A percentile compares a stretch with the other conserved stretches of the same genome.
Evolutionary conservation across 2,888 invertebrate species (phyloP).

Genomic region (Cepaea hortensis): DNA sequence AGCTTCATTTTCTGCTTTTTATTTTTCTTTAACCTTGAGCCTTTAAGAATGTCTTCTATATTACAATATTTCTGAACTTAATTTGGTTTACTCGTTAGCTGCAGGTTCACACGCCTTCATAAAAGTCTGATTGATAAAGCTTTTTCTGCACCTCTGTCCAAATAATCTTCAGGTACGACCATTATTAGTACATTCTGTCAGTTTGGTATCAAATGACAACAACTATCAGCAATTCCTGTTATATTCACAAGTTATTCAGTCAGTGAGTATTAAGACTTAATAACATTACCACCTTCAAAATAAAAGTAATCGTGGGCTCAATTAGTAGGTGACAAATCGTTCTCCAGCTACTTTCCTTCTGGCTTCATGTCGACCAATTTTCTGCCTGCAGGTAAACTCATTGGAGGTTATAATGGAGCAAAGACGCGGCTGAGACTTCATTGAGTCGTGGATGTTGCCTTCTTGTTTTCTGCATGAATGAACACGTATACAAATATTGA

Average conservation of each 20-base stretch:
- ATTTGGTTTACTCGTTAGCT: too few relatives aligned
- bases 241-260: background rate
- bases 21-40: too few relatives aligned
- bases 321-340: slow-evolving; percentile 6
- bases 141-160: too few relatives aligned
- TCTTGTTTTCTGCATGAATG: slow-evolving; percentile 13
- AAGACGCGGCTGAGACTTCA: background rate
- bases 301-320: background rate
- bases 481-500: slow-evolving; percentile 43
- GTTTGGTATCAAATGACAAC: background rate
- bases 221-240: background rate
- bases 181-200: background rate
- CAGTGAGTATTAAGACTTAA: background rate
- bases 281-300: background rate
- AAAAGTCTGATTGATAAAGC: too few relatives aligned
- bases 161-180: too few relatives aligned
- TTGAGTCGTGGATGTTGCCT: background rate
- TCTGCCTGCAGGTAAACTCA: background rate
- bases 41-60: too few relatives aligned
- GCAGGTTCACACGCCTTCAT: too few relatives aligned
- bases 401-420: background rate
- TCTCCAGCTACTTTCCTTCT: background rate
- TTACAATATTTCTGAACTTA: too few relatives aligned
- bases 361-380: background rate
- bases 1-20: too few relatives aligned